Percentiles rank a stretch among this genome's conserved stretches.
phyloP scores from a whole-genome alignment of 2,888 invertebrate genomes.

The Agrochola lychnidis region DNA sequence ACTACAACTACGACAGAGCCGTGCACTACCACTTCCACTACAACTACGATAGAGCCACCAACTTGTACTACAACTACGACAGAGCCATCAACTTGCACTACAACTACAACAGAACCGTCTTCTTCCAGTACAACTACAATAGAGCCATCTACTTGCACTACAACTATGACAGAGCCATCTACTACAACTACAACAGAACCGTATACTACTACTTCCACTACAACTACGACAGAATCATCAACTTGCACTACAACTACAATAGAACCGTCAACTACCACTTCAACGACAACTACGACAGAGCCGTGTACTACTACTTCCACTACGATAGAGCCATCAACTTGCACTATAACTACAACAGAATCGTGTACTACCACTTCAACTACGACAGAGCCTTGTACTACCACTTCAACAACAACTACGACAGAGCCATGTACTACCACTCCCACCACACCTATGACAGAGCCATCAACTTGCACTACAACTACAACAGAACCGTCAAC shows the following conservation, averaged over 20 bases:
- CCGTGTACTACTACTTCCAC: neutral
- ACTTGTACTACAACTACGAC: no score
- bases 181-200: neutral
- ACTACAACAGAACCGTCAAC: neutral
- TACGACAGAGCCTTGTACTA: fast-evolving
- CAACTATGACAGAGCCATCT: neutral
- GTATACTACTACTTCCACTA: neutral
- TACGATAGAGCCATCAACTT: no score
- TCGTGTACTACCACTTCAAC: no score
- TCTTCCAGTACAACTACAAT: no score
- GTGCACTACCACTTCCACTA: no score
- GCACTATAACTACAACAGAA: no score
- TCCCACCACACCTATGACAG: no score
- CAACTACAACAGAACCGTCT: no score
- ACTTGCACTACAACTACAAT: fast-evolving
- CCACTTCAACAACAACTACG: neutral
- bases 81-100: no score
- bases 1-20: no score
- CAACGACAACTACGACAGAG: neutral
- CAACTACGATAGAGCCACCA: no score
- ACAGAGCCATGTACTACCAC: no score
- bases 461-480: neutral
- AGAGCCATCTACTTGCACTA: neutral
- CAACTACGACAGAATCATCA: neutral
- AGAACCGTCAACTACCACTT: neutral